These are phyloP conservation scores for Drosophila prosaltans DNA, from an alignment of 1,140 invertebrate species.

Conservation along the genomic window DNA sequence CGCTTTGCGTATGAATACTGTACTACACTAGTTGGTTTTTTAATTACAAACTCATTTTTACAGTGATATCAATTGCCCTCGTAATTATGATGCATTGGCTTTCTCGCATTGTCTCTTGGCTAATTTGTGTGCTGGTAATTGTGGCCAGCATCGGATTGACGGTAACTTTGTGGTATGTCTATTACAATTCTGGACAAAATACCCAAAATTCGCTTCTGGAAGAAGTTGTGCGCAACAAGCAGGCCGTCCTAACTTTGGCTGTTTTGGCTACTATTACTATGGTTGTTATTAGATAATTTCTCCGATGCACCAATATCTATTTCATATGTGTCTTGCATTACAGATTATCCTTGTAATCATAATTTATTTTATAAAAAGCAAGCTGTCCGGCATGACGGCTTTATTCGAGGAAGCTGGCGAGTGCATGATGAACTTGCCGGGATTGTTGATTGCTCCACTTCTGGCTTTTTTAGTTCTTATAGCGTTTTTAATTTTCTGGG, in stretches of 20 bases:
- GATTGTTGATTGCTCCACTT: slow-evolving; percentile 93
- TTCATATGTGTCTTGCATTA: slow-evolving; percentile 59
- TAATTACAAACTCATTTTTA: slow-evolving; percentile 11
- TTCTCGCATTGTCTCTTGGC: slow-evolving; percentile 92
- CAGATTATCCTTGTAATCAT: slow-evolving; percentile 92
- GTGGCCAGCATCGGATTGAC: slow-evolving; percentile 91
- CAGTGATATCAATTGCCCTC: slow-evolving; percentile 92
- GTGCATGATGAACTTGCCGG: slow-evolving; percentile 92
- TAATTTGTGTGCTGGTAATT: slow-evolving; percentile 91
- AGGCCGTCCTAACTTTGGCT: slow-evolving; percentile 91
- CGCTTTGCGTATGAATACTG: slow-evolving; percentile 88
- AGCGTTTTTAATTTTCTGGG: slow-evolving; percentile 93
- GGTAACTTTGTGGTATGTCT: slow-evolving; percentile 94
- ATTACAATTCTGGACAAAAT: slow-evolving; percentile 84
- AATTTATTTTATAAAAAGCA: slow-evolving; percentile 90
- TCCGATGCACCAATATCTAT: background rate
- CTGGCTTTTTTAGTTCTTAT: slow-evolving; percentile 92
- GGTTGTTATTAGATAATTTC: slow-evolving; percentile 38
- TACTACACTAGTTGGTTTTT: background rate
- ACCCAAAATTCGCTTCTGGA: slow-evolving; percentile 84
- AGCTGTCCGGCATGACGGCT: slow-evolving; percentile 90
- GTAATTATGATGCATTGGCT: slow-evolving; percentile 93
- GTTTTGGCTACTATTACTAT: slow-evolving; percentile 93
- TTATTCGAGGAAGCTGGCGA: slow-evolving; percentile 94
- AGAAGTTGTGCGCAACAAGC: slow-evolving; percentile 93